These are phyloP conservation scores for Seriola dumerili DNA, from an alignment of 2,113 vertebrate species.

Conservation along the genomic window DNA sequence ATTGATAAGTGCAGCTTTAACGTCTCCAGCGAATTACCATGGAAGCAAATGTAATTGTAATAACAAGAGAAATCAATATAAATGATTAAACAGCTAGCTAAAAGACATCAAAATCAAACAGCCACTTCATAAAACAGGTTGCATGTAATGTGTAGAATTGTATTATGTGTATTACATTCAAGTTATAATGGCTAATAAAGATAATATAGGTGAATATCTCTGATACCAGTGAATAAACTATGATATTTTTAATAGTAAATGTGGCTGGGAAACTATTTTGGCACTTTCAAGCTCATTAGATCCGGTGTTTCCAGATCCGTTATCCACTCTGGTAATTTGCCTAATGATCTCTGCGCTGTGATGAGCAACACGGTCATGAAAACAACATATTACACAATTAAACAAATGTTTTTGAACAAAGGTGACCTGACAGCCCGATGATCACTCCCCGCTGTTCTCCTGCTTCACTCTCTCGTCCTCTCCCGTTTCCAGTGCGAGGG, in stretches of 20 bases:
- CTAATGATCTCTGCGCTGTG: slow-evolving; percentile 10
- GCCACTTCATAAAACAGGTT: background rate
- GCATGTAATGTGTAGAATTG: background rate
- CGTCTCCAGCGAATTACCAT: background rate
- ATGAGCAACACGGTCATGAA: slow-evolving; percentile 23
- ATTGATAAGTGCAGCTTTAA: background rate
- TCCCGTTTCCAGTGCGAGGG: slow-evolving; percentile 50
- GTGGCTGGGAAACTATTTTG: background rate
- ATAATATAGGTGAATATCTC: background rate
- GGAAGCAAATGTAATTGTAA: background rate
- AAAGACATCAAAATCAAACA: background rate
- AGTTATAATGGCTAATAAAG: background rate
- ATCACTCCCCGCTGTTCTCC: slow-evolving; percentile 20
- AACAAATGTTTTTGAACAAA: slow-evolving; percentile 48
- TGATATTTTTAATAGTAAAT: background rate
- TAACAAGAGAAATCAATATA: too few species aligned
- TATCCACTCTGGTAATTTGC: slow-evolving; percentile 2
- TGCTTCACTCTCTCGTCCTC: slow-evolving; percentile 32
- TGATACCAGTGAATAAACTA: background rate
- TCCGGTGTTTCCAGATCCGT: background rate
- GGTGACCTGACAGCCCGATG: slow-evolving; percentile 56
- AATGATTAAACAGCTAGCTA: background rate
- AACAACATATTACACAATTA: slow-evolving; percentile 34
- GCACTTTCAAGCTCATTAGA: background rate
- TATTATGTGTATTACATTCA: background rate